Percentiles rank a stretch among this genome's conserved stretches.
Evolutionary conservation across 1,140 invertebrate genomes (phyloP).

Genomic region (Pseudoatta argentina): DNA sequence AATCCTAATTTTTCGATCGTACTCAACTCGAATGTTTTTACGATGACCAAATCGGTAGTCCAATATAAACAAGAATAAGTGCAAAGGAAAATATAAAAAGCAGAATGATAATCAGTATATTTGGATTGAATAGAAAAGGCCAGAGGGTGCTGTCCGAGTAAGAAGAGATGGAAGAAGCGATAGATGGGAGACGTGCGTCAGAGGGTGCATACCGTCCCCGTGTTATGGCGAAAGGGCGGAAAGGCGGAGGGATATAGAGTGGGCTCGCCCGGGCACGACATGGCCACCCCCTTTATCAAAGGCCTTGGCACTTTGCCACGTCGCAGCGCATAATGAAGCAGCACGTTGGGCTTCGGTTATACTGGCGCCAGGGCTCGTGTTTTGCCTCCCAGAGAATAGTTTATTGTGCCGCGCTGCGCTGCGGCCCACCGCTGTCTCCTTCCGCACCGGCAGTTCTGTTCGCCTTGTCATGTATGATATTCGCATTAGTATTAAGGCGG

Average conservation of each 20-base stretch:
- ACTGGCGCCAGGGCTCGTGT: conserved; percentile 77
- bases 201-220: conserved; percentile 60
- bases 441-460: conserved; percentile 10
- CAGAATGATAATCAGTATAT: not conserved
- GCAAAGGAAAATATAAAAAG: not conserved
- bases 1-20: not conserved
- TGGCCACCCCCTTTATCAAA: conserved; percentile 83
- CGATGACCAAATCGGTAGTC: not conserved
- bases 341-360: conserved; percentile 83
- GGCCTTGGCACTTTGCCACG: conserved; percentile 84
- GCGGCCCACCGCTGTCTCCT: conserved; percentile 28
- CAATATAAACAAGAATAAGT: not conserved
- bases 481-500: conserved; percentile 63
- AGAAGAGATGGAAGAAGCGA: conserved; percentile 53
- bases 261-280: conserved; percentile 69
- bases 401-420: conserved; percentile 79
- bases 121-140: not conserved
- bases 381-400: conserved; percentile 83
- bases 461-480: conserved; percentile 59
- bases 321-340: conserved; percentile 85
- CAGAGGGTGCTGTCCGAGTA: conserved; percentile 16
- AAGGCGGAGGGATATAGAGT: conserved; percentile 62
- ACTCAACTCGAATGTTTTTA: not conserved
- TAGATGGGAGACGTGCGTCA: conserved; percentile 60
- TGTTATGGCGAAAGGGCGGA: conserved; percentile 74